Evolutionary conservation across 1,140 invertebrate genomes (phyloP), one percentile per base, ranked within the genome.

Genomic region (Thaumetopoea pityocampa): DNA sequence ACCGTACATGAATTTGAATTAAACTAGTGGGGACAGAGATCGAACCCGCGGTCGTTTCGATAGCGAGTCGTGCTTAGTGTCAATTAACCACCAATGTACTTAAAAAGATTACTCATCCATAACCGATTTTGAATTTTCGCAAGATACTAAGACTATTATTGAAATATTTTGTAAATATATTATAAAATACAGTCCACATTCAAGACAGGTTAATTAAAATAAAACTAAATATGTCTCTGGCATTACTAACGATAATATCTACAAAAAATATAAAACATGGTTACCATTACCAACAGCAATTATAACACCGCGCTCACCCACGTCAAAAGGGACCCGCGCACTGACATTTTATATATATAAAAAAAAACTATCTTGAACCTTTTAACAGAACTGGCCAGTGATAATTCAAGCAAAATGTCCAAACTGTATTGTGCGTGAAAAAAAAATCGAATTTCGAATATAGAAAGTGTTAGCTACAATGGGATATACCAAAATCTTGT

Each of bases 351-450:
- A n/a, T n/a, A n/a, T 68, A 67, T 63, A 53, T 23, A 66, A 74
- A 71, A 68, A 68, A 74, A 77, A 73, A 58, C 20, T 14, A 15
- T 4, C 67, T 68, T 74, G 73, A 70, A 73, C 66, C 73, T 74
- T 79, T 72, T 77, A 79, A 77, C 73, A 72, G 71, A 74, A 70
- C 71, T 76, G 67, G 66, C 70, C 69, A 65, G 71, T 66, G 66
- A 80, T 82, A 82, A 80, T 74, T 82, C 76, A 82, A 77, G 78
- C 78, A 68, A 82, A 82, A 82, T 82, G 78, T 78, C 78, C 73
- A 78, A 78, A 80, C 67, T 56, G 55, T 43, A 47, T 18, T 45
- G 42, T 51, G 34, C 37, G 32, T 37, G 33, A 37, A 30, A 43
- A 17, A 22, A 29, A 12, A 20, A 23, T 40, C 35, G 27, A 40